A percentile compares a stretch with the other conserved stretches of the same genome.
Conservation (phyloP, 2,113 vertebrate species). For the Asarcornis scutulata region DNA sequence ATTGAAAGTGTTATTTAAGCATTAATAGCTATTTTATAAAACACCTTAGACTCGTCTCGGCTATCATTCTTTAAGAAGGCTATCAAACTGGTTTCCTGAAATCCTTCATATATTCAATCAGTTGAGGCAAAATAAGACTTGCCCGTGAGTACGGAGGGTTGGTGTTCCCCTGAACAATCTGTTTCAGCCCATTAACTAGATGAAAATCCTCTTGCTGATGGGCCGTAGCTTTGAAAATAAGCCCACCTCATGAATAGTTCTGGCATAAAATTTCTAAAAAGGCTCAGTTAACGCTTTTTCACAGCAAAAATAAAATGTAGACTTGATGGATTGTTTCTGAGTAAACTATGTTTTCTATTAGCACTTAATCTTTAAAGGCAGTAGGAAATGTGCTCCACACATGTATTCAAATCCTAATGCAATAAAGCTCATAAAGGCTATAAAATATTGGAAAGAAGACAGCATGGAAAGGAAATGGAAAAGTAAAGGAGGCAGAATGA, state of each 20-base stretch:
- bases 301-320: neutral
- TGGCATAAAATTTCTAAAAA: neutral
- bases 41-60: neutral
- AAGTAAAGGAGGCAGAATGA: conserved; percentile 7
- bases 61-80: neutral
- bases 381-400: conserved; percentile 21
- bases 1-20: neutral
- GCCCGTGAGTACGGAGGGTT: neutral
- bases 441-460: conserved; percentile 32
- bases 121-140: neutral
- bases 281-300: neutral
- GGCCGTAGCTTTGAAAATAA: conserved; percentile 7
- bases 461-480: conserved; percentile 43
- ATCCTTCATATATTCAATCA: neutral
- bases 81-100: neutral
- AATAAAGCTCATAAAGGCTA: conserved; percentile 8
- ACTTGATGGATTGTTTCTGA: conserved; percentile 9
- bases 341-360: conserved; percentile 11
- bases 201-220: neutral
- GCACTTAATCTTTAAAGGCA: neutral
- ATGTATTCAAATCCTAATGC: conserved; percentile 29
- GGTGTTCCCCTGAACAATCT: neutral
- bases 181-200: neutral
- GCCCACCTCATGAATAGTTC: neutral
- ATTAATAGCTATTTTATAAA: neutral